phyloP scores from a whole-genome alignment of 2,888 invertebrate species.

The Hemicrepidius hirtus region DNA sequence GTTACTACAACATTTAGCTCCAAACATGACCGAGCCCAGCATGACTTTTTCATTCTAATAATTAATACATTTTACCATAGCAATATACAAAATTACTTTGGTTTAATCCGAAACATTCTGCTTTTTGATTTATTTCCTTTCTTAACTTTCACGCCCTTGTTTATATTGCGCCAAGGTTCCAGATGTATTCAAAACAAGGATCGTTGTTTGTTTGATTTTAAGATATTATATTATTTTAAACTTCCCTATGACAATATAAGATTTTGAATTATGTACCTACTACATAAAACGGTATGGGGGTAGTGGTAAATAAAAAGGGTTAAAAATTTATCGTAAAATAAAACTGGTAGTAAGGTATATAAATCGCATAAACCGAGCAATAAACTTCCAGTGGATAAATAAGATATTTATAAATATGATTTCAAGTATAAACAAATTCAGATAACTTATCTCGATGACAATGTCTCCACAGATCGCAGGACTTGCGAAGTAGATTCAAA shows the following conservation, averaged over 20 bases:
- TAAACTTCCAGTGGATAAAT: background rate
- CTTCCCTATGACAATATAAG: no score
- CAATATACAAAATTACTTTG: background rate
- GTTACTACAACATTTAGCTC: conserved; percentile 61
- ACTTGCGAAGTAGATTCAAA: background rate
- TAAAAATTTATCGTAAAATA: no score
- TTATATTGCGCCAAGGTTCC: no score
- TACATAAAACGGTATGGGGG: no score
- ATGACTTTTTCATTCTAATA: background rate
- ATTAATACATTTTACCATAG: background rate
- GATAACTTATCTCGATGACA: conserved; percentile 22
- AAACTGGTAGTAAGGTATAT: no score
- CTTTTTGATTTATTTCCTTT: no score
- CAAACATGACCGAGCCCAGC: conserved; percentile 6
- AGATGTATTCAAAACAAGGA: no score
- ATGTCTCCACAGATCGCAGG: conserved; percentile 1
- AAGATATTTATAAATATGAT: conserved; percentile 13
- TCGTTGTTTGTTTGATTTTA: no score
- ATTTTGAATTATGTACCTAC: no score
- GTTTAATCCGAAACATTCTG: background rate
- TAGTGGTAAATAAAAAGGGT: no score
- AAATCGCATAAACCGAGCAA: conserved; percentile 47
- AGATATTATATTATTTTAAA: no score
- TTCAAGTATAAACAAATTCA: conserved; percentile 20
- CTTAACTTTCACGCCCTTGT: no score